These are phyloP conservation scores for Nephrotoma flavescens DNA, from an alignment of 2,888 invertebrate species.

Conservation along the genomic window DNA sequence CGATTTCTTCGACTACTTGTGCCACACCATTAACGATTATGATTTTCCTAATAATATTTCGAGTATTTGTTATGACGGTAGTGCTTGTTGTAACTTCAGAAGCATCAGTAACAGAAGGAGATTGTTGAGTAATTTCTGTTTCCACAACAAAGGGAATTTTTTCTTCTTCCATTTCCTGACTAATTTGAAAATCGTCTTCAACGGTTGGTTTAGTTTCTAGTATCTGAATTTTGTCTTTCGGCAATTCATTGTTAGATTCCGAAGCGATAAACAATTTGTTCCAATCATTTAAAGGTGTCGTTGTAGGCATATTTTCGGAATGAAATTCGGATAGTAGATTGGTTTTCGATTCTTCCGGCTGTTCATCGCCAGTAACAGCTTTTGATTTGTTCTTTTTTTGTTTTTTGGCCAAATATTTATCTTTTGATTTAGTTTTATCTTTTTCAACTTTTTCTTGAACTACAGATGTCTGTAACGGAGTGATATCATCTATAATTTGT, in stretches of 20 bases:
- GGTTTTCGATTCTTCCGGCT: neutral
- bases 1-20: slow-evolving; percentile 64
- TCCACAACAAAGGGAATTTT: neutral
- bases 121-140: neutral
- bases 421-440: neutral
- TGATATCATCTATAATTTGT: no score
- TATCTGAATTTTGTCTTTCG: no score
- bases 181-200: slow-evolving; percentile 13
- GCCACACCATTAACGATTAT: slow-evolving; percentile 73
- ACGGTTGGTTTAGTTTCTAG: no score
- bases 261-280: neutral
- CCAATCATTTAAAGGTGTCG: neutral
- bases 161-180: slow-evolving; percentile 15
- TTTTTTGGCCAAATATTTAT: neutral
- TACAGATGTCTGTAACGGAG: no score
- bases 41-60: slow-evolving; percentile 59
- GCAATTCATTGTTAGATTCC: neutral
- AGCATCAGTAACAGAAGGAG: neutral
- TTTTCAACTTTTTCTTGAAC: no score
- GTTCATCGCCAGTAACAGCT: neutral
- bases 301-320: neutral
- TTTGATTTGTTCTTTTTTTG: neutral
- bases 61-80: slow-evolving; percentile 49
- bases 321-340: neutral
- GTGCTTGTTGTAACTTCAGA: neutral